Conservation (phyloP, 53 echinoderm and acorn worm genomes). For the Mesocentrotus franciscanus region DNA sequence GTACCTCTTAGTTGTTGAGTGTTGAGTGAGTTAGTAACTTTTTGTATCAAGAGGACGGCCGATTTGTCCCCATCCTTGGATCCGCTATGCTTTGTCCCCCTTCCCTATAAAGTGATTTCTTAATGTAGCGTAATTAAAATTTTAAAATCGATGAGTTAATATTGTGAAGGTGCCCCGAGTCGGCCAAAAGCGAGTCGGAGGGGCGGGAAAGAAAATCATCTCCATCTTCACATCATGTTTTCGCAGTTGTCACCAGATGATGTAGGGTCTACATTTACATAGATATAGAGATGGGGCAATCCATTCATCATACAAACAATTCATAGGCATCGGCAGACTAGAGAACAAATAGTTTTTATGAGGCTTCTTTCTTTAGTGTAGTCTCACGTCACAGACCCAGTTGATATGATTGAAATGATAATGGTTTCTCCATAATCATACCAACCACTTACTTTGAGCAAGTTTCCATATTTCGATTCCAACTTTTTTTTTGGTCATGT, state of each 20-base stretch:
- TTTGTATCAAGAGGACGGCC: background rate
- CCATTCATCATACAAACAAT: background rate
- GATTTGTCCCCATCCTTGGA: background rate
- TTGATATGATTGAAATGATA: too few species aligned
- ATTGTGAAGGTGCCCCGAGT: background rate
- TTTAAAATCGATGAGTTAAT: background rate
- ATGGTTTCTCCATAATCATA: too few species aligned
- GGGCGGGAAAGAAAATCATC: background rate
- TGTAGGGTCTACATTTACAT: background rate
- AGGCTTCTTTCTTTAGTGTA: background rate
- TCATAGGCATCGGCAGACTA: background rate
- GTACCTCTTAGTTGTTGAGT: too few species aligned
- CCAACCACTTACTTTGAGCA: too few species aligned
- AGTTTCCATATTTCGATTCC: too few species aligned
- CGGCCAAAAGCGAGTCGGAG: background rate
- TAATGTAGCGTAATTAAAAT: background rate
- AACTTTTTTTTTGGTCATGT: background rate
- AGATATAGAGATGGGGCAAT: background rate
- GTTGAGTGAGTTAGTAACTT: too few species aligned
- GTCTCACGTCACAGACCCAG: background rate
- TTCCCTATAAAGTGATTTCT: background rate
- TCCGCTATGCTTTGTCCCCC: background rate
- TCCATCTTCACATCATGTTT: background rate
- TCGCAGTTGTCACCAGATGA: background rate
- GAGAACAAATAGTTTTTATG: background rate